Conservation (phyloP, 2,113 vertebrate genomes). For the Alosa alosa region DNA sequence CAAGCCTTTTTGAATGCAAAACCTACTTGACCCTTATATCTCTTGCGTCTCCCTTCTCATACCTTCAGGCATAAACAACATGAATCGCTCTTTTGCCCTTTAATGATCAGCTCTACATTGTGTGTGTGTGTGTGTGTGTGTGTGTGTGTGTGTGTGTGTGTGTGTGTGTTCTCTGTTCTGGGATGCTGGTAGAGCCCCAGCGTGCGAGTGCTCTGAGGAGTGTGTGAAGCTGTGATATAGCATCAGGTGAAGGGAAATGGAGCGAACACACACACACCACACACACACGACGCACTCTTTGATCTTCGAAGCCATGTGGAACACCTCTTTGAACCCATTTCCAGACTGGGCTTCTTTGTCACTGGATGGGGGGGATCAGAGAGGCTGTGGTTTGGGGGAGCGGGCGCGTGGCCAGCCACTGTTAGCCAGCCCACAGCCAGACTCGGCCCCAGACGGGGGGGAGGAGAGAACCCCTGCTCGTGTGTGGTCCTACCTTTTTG, state of each 20-base stretch:
- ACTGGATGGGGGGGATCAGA: not conserved
- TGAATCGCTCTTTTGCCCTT: not conserved
- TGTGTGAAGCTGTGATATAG: not conserved
- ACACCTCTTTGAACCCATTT: conserved; percentile 9
- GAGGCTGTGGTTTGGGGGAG: conserved; percentile 3
- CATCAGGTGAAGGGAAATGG: not conserved
- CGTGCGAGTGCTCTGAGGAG: not conserved
- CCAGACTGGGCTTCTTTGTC: not conserved
- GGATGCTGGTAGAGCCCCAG: not conserved
- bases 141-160: no score
- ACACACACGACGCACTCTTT: not conserved
- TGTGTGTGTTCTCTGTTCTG: not conserved
- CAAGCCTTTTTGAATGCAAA: not conserved
- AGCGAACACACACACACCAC: not conserved
- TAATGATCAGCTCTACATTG: not conserved
- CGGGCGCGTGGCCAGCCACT: not conserved
- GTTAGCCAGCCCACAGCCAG: conserved; percentile 2
- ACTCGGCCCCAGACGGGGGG: not conserved
- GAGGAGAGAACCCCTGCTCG: not conserved
- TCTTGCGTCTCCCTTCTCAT: not conserved
- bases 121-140: not conserved
- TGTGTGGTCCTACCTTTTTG: conserved; percentile 14
- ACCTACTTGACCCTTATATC: not conserved
- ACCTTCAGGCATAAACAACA: not conserved
- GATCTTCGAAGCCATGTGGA: conserved; percentile 4